phyloP scores from a whole-genome alignment of 2,888 invertebrate genomes.

The Eremobia ochroleuca region DNA sequence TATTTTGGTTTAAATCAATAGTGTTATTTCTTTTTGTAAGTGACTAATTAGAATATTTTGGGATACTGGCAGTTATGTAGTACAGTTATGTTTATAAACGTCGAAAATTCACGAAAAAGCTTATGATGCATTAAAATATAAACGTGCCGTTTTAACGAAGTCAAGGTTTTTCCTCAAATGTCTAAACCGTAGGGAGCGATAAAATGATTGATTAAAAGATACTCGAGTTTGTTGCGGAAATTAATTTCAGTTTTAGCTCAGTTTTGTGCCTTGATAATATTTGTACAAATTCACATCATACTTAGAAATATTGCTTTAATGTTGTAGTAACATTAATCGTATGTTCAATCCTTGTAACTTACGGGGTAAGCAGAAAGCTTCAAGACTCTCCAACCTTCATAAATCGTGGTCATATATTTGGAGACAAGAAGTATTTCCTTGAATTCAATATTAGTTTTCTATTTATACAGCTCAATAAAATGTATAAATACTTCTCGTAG shows the following conservation, averaged over 20 bases:
- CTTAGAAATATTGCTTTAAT: not conserved
- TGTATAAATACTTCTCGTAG: constrained; percentile 49
- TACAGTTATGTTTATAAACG: not conserved
- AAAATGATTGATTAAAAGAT: constrained; percentile 37
- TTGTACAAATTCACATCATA: not conserved
- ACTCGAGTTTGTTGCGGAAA: not conserved
- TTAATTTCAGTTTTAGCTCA: constrained; percentile 9
- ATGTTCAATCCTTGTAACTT: not conserved
- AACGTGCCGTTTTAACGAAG: not conserved
- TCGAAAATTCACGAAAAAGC: constrained; percentile 5
- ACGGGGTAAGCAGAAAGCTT: constrained; percentile 9
- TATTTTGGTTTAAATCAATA: not conserved
- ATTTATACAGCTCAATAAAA: constrained; percentile 56
- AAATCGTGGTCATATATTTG: not conserved
- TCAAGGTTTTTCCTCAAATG: constrained; percentile 21
- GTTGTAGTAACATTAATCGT: not conserved
- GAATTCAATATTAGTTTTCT: constrained; percentile 50
- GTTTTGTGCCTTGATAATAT: not conserved
- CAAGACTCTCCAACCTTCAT: not conserved
- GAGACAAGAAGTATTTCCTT: constrained; percentile 22
- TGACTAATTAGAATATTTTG: not conserved
- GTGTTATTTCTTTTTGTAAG: not conserved
- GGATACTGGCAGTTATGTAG: not conserved
- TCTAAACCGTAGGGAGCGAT: constrained; percentile 9
- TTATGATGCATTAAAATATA: constrained; percentile 6